phyloP scores from a whole-genome alignment of 2,888 invertebrate genomes.

The Hesperia comma region DNA sequence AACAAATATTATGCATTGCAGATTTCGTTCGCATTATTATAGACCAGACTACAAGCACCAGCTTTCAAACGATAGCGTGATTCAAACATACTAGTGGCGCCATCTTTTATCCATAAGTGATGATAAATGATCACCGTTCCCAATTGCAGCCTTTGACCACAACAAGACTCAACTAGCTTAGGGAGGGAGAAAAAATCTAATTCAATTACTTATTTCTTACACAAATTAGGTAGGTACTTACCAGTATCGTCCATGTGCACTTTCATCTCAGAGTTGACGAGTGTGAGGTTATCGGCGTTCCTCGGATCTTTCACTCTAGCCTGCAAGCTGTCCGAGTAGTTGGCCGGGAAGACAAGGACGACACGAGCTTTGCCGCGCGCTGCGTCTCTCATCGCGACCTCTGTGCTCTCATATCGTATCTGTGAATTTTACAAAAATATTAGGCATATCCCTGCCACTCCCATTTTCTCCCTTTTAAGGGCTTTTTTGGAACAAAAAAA shows the following conservation, averaged over 20 bases:
- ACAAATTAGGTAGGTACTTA: conserved; percentile 59
- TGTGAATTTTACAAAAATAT: conserved; percentile 51
- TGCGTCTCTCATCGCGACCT: conserved; percentile 87
- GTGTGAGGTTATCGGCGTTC: conserved; percentile 81
- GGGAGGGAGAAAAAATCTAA: no score
- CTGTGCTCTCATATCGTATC: conserved; percentile 83
- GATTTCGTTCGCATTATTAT: no score
- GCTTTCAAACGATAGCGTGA: no score
- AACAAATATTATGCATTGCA: no score
- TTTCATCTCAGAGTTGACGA: conserved; percentile 86
- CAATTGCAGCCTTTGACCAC: no score
- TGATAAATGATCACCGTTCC: no score
- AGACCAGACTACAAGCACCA: no score
- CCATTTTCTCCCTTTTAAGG: no score
- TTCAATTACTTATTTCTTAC: no score
- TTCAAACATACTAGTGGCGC: background rate
- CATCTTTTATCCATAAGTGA: background rate
- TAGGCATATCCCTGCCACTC: no score
- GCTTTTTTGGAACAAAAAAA: no score
- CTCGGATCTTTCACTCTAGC: conserved; percentile 85
- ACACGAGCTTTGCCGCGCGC: conserved; percentile 89
- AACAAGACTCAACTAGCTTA: no score
- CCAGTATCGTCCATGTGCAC: conserved; percentile 94
- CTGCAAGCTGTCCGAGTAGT: conserved; percentile 89
- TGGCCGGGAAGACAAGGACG: conserved; percentile 88